Percentiles rank a stretch among this genome's conserved stretches.
Conservation (phyloP, 2,113 vertebrate species). For the Sprattus sprattus region DNA sequence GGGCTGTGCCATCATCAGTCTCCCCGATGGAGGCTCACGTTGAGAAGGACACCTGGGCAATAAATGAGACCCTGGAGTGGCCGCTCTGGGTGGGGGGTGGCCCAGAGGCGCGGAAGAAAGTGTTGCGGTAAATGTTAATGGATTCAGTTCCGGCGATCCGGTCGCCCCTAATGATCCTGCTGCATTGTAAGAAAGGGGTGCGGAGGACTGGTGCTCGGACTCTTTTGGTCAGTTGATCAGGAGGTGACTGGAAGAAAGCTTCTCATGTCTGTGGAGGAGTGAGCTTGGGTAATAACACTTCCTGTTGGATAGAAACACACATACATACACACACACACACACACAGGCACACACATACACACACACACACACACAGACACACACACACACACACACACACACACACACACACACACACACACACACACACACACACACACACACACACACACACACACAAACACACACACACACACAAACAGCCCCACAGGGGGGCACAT, state of each 20-base stretch:
- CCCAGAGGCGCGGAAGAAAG: conserved; percentile 26
- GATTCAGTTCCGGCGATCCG: conserved; percentile 61
- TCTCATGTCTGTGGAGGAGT: conserved; percentile 48
- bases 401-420: neutral
- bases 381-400: neutral
- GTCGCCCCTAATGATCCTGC: conserved; percentile 51
- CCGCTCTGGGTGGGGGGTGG: conserved; percentile 20
- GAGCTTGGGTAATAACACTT: conserved; percentile 32
- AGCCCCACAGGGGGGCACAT: neutral
- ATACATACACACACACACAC: neutral
- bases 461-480: neutral
- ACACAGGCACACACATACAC: neutral
- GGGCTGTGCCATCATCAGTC: conserved; percentile 58
- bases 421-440: neutral
- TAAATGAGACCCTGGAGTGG: conserved; percentile 34
- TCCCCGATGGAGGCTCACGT: conserved; percentile 52
- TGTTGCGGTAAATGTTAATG: conserved; percentile 65
- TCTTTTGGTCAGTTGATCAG: neutral
- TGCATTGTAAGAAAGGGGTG: conserved; percentile 54
- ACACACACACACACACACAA: neutral
- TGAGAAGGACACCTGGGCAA: conserved; percentile 53
- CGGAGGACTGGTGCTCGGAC: conserved; percentile 49
- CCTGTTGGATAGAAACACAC: neutral
- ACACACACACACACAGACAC: neutral
- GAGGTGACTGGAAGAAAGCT: conserved; percentile 48